Evolutionary conservation across 1,140 invertebrate species (phyloP), one percentile per base, ranked within the genome.

Genomic region (Amphibalanus amphitrite): DNA sequence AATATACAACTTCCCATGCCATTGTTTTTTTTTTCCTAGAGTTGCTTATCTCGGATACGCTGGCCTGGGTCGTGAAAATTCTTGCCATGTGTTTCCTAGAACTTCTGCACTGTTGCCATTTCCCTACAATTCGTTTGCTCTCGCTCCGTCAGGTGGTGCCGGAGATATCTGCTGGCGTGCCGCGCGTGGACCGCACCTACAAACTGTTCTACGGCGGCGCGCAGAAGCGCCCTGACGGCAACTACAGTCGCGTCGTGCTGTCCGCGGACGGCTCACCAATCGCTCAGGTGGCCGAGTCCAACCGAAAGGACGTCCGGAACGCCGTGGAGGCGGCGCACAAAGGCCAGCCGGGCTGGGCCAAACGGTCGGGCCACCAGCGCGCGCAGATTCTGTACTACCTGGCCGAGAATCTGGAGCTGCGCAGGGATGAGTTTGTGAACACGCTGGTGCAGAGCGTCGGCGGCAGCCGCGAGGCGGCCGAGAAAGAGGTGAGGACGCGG

Each of bases 191-290:
- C 75, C 76, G 77, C 47, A 84, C 82, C 0, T 84, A 83, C 75
- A 84, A 84, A 75, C 74, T 84, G 72, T 84, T 82, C 74, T 83
- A 83, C 78, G 83, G 83, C 29, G 82, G 82, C 13, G 80, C 78
- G 28, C 82, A 84, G 75, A 83, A 83, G 72, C 73, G 83, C 69
- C 82, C 83, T 69, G 82, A 84, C 77, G 81, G 78, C n/a, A 80
- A 79, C 30, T 81, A 81, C 70, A 76, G 78, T 10, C 73, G 78
- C 28, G 74, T 80, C 33, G 72, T 80, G 33, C 74, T 77, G 23
- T 76, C 74, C 68, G 71, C 78, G 13, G 70, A 74, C 29, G 80
- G 79, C 26, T 76, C 78, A 67, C 77, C 80, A 6, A 73, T 82
- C 69, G 81, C 79, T 69, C 77, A 81, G 71, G 80, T 83, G 59